phyloP scores from a whole-genome alignment of 2,888 invertebrate genomes.

The Hydrotaea diabolus region DNA sequence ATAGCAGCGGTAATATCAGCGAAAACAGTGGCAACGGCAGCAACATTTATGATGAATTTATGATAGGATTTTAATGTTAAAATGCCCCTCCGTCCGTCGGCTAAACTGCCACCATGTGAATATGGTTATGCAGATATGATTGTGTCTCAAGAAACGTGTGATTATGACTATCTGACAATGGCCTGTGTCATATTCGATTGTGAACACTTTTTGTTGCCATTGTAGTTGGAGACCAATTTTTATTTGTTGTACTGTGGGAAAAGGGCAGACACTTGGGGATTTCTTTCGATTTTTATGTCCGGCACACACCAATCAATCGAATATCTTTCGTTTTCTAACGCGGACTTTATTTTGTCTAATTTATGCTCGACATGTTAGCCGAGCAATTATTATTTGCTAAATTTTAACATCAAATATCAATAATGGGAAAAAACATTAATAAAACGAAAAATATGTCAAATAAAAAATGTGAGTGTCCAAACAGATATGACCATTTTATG shows the following conservation, averaged over 20 bases:
- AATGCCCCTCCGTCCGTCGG: background rate
- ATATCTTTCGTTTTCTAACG: background rate
- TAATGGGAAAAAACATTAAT: constrained; percentile 1
- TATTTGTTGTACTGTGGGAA: constrained; percentile 24
- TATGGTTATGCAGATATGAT: constrained; percentile 6
- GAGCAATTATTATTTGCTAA: constrained; percentile 47
- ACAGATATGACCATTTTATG: constrained; percentile 25
- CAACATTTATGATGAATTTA: constrained; percentile 53
- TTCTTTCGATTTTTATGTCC: constrained; percentile 28
- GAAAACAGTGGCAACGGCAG: constrained; percentile 24
- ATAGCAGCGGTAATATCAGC: constrained; percentile 13
- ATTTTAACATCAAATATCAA: constrained; percentile 29
- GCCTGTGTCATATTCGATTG: background rate
- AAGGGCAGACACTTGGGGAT: constrained; percentile 8
- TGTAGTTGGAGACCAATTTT: background rate
- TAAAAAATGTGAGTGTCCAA: constrained; percentile 13
- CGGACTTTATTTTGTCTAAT: constrained; percentile 42
- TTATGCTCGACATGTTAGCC: constrained; percentile 50
- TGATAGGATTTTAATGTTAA: constrained; percentile 52
- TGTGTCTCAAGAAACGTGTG: constrained; percentile 51
- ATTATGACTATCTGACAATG: constrained; percentile 60
- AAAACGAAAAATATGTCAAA: constrained; percentile 56
- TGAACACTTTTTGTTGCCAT: constrained; percentile 31
- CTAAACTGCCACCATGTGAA: background rate
- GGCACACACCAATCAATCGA: background rate